Conservation (phyloP, 2,888 invertebrate species). For the Archaeoteleia sp. region DNA sequence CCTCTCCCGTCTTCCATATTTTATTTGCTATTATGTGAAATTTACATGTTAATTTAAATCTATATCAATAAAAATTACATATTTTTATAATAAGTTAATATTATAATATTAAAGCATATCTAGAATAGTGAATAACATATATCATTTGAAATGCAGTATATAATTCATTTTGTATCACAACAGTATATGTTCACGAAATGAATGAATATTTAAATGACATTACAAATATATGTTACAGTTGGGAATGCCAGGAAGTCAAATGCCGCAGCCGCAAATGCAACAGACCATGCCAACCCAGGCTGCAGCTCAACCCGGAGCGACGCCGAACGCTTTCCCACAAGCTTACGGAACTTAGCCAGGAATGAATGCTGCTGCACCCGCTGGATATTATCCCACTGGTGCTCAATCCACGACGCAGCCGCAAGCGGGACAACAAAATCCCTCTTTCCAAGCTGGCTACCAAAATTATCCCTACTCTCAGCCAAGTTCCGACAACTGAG, state of each 20-base stretch:
- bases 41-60: no score
- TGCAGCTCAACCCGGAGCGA: constrained; percentile 59
- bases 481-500: constrained; percentile 71
- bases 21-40: no score
- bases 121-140: no score
- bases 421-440: constrained; percentile 70
- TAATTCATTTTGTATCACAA: no score
- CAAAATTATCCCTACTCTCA: constrained; percentile 73
- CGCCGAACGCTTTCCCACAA: constrained; percentile 70
- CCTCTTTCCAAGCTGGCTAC: constrained; percentile 70
- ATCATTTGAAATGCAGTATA: no score
- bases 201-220: no score
- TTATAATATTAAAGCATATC: no score
- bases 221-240: constrained; percentile 55
- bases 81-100: no score
- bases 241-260: constrained; percentile 68
- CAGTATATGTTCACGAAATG: no score
- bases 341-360: constrained; percentile 71
- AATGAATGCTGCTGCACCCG: constrained; percentile 67
- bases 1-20: no score
- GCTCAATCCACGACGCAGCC: constrained; percentile 66
- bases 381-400: constrained; percentile 69
- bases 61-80: no score
- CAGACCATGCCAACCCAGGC: constrained; percentile 63
- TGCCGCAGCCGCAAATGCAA: constrained; percentile 70